Percentiles rank a stretch among this genome's conserved stretches.
phyloP scores from a whole-genome alignment of 2,113 vertebrate species.

The Oplegnathus fasciatus region DNA sequence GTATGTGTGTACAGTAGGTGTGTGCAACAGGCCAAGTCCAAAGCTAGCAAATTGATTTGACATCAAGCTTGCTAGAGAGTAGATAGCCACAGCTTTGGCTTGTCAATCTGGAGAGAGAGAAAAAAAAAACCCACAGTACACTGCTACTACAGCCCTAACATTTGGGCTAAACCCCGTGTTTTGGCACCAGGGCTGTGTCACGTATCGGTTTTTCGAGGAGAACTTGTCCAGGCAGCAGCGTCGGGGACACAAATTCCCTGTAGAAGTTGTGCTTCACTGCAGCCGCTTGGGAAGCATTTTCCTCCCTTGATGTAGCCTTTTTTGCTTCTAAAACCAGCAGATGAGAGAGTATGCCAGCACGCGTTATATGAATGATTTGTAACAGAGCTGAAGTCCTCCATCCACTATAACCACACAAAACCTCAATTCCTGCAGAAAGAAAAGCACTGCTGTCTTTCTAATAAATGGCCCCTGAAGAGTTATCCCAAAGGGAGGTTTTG shows the following conservation, averaged over 20 bases:
- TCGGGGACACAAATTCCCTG: not conserved
- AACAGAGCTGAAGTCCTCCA: conserved; percentile 35
- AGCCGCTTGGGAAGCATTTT: conserved; percentile 21
- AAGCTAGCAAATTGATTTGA: conserved; percentile 61
- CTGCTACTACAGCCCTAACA: not conserved
- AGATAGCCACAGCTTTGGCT: conserved; percentile 37
- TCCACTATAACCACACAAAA: conserved; percentile 54
- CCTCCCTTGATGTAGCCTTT: conserved; percentile 1
- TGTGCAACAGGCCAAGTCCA: conserved; percentile 42
- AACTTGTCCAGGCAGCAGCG: conserved; percentile 19
- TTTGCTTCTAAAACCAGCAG: conserved; percentile 11
- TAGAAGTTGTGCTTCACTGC: not conserved
- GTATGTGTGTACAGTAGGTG: conserved; percentile 40
- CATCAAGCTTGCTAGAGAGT: conserved; percentile 46
- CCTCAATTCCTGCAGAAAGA: conserved; percentile 25
- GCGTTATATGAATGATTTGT: conserved; percentile 36
- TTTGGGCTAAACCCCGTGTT: conserved; percentile 21
- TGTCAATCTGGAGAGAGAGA: conserved; percentile 33
- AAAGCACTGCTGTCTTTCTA: conserved; percentile 37
- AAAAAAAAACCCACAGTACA: not conserved
- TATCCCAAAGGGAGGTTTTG: conserved; percentile 53
- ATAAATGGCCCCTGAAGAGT: conserved; percentile 42
- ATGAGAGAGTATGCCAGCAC: conserved; percentile 41
- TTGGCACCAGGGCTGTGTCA: conserved; percentile 17
- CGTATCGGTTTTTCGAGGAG: not conserved